Base-by-base conservation (phyloP, 1,140 invertebrate genomes). In the Ceratoteleas bidentatus region DNA sequence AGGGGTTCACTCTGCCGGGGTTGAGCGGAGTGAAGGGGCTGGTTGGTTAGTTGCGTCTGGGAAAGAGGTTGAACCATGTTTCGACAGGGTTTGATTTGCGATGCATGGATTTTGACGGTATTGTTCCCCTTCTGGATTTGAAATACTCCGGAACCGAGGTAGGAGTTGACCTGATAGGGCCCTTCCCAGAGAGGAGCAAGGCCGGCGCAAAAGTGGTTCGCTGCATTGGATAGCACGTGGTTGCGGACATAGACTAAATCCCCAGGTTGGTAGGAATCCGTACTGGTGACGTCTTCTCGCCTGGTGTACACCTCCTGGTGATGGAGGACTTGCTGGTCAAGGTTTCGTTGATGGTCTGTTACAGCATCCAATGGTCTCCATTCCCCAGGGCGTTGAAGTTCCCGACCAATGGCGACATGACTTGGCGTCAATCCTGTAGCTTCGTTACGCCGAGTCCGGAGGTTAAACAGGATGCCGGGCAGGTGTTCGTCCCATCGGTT, bases 401-500 rank as follows among this genome's bases (percentile, higher is more conserved):
- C 38, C 10, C 54, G 43, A 6, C 81, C 85, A 0, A 76, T 15
- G 4, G 81, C 49, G 0, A 64, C 6, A 9, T 77, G 53, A 16
- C 69, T 61, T 0, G 84, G 78, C 3, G 81, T 49, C 2, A 43
- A 10, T 3, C 81, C 78, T 0, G 79, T 86, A 2, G 81, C 79
- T 0, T 56, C 66, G 50, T 85, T 85, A 9, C 53, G 9, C 38
- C 85, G 15, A 2, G 34, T 36, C 0, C 82, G 33, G 3, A 80
- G 47, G 3, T 58, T 62, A 40, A 83, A 84, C 0, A 86, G 70
- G 3, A 78, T 43, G 32, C 57, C n/a, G 24, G 64, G 74, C 10
- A 84, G 24, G 2, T 34, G 13, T 6, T 36, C 34, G 11, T 70
- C 70, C 77, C 84, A 84, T 11, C 16, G 13, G 8, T 53, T 57